Base-by-base conservation (phyloP, 2,113 vertebrate genomes). In the Calonectris borealis region DNA sequence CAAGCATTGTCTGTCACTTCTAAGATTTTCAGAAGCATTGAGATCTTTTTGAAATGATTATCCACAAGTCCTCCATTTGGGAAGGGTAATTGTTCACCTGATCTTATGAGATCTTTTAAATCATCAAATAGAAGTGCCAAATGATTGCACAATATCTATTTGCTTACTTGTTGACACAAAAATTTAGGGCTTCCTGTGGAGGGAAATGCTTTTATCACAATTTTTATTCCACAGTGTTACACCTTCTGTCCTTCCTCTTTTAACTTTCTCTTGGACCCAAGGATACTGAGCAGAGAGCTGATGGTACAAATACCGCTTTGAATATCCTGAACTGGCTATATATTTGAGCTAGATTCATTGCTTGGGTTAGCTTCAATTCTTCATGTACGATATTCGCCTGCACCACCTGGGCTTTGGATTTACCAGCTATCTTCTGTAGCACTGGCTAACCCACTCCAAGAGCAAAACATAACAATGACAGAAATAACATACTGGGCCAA, bases 161-260 rank as follows among this genome's bases (percentile, higher is more conserved):
- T 88, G 34, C 72, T 94, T 89, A 24, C 48, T 89, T 84, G 27
- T 79, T 86, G 86, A 84, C 81, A 68, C 20, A 86, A n/a, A 94
- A 92, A 88, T 88, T 68, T 75, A 90, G 64, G 20, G 22, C 73
- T 96, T 94, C 81, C 81, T 87, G 58, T 31, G 66, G 11, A 95
- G 25, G 51, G 51, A 90, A 94, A 88, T 70, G 55, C 51, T 88
- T 92, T 80, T 70, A 92, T 78, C 42, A 64, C 42, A 34, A 31
- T 55, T 86, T 96, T 94, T 93, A 78, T 75, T 90, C 52, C 60
- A 26, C 52, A 48, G 29, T 44, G 21, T 66, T 77, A 18, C 19
- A 84, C 57, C 27, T 92, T 81, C 34, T 3, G 3, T 81, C 68
- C 68, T 68, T 88, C 51, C 38, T 66, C 16, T 93, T 70, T 40